These are phyloP conservation scores for Chelonus insularis DNA, from an alignment of 1,140 invertebrate genomes.

Conservation along the genomic window DNA sequence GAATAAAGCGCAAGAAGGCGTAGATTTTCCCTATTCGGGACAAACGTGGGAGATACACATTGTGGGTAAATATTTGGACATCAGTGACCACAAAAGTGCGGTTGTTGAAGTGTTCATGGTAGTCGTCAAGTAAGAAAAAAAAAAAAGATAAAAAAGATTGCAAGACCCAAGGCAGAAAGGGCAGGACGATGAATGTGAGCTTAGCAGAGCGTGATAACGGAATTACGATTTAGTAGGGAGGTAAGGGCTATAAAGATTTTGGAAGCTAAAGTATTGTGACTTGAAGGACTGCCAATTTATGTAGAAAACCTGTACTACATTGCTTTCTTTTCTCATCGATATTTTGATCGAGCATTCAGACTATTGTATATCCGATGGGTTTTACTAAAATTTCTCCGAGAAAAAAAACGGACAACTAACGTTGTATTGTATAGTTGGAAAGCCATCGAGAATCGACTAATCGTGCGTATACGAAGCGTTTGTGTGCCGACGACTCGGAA, in stretches of 20 bases:
- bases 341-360: not conserved
- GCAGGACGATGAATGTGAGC: conserved; percentile 42
- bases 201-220: conserved; percentile 48
- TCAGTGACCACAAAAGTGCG: conserved; percentile 34
- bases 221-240: conserved; percentile 38
- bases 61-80: conserved; percentile 53
- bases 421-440: not conserved
- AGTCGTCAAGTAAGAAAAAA: conserved; percentile 13
- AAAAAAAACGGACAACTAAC: not conserved
- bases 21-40: conserved; percentile 21
- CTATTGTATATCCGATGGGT: not conserved
- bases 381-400: conserved; percentile 3
- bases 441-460: conserved; percentile 16
- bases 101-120: conserved; percentile 18
- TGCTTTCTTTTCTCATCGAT: not conserved
- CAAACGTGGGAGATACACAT: conserved; percentile 35
- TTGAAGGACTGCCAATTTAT: conserved; percentile 37
- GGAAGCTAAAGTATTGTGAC: conserved; percentile 34
- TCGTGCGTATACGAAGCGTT: conserved; percentile 25
- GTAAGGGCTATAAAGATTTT: not conserved
- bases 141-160: not conserved
- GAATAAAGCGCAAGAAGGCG: conserved; percentile 23
- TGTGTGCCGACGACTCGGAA: conserved; percentile 15
- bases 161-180: conserved; percentile 1
- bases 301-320: conserved; percentile 23